These are phyloP conservation scores for Agrypnus murinus DNA, from an alignment of 2,888 invertebrate species.

Conservation along the genomic window DNA sequence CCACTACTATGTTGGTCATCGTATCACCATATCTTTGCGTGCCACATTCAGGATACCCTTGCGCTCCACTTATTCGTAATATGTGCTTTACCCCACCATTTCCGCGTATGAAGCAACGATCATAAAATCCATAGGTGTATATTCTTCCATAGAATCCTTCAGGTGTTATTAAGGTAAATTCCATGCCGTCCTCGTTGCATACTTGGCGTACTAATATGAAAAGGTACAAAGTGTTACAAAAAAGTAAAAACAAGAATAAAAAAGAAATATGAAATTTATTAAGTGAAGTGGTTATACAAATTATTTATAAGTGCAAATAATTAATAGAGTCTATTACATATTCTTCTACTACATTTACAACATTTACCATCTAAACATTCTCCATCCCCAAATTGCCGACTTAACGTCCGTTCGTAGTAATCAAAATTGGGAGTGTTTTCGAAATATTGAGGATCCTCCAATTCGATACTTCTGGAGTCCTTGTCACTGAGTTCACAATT, in stretches of 20 bases:
- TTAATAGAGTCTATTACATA: slow-evolving; percentile 23
- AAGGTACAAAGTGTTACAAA: background rate
- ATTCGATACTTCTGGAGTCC: slow-evolving; percentile 87
- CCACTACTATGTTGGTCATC: slow-evolving; percentile 94
- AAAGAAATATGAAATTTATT: slow-evolving; percentile 14
- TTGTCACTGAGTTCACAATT: slow-evolving; percentile 94
- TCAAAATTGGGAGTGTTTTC: slow-evolving; percentile 89
- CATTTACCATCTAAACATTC: slow-evolving; percentile 90
- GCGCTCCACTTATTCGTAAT: slow-evolving; percentile 89
- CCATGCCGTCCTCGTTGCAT: slow-evolving; percentile 96
- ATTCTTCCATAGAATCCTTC: slow-evolving; percentile 93
- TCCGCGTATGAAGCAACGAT: slow-evolving; percentile 92
- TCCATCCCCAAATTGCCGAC: slow-evolving; percentile 78
- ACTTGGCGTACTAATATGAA: slow-evolving; percentile 84
- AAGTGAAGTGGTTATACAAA: slow-evolving; percentile 1
- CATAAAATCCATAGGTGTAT: slow-evolving; percentile 94
- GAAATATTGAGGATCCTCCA: slow-evolving; percentile 89
- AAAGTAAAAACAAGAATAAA: slow-evolving; percentile 1
- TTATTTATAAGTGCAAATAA: background rate
- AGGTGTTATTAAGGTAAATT: slow-evolving; percentile 90
- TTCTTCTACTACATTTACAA: slow-evolving; percentile 19
- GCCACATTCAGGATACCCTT: slow-evolving; percentile 95
- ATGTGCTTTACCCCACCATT: slow-evolving; percentile 90
- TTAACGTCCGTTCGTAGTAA: slow-evolving; percentile 87
- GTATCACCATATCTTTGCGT: slow-evolving; percentile 91